These are phyloP conservation scores for Margaritifera margaritifera DNA, from an alignment of 2,888 invertebrate species.

Conservation along the genomic window DNA sequence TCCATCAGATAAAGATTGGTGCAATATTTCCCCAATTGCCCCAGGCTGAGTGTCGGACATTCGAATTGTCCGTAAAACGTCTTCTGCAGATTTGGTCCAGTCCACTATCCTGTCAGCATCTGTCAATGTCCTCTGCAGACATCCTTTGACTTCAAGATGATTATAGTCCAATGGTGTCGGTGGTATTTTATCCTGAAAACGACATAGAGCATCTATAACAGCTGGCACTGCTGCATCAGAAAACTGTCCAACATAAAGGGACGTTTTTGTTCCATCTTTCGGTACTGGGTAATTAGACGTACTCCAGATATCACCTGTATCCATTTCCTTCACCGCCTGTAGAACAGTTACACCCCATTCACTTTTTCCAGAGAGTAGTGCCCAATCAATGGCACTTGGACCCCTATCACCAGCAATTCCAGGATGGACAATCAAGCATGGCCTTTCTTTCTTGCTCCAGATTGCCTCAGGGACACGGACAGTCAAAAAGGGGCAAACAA, in stretches of 20 bases:
- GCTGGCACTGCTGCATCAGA: neutral
- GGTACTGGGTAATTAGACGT: constrained; percentile 15
- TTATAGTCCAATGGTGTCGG: too few species aligned
- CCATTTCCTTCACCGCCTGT: constrained; percentile 14
- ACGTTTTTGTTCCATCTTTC: constrained; percentile 17
- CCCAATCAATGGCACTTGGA: constrained; percentile 24
- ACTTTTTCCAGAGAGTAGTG: constrained; percentile 1
- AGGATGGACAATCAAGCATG: constrained; percentile 31
- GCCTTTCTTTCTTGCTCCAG: constrained; percentile 4
- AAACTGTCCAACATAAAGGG: constrained; percentile 21
- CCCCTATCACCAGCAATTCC: constrained; percentile 29
- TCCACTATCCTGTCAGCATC: too few species aligned
- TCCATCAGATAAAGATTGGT: too few species aligned
- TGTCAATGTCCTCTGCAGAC: too few species aligned
- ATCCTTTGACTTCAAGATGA: too few species aligned
- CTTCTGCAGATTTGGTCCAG: too few species aligned
- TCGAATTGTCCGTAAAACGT: too few species aligned
- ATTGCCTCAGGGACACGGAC: constrained; percentile 17
- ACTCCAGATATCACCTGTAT: constrained; percentile 28
- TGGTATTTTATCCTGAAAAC: too few species aligned
- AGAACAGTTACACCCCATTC: constrained; percentile 26
- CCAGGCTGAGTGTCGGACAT: too few species aligned
- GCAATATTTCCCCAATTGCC: too few species aligned
- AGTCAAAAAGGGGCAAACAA: constrained; percentile 30
- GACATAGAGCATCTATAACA: too few species aligned